Evolutionary conservation across 2,888 invertebrate species (phyloP).

Genomic region (Ochlodes sylvanus): DNA sequence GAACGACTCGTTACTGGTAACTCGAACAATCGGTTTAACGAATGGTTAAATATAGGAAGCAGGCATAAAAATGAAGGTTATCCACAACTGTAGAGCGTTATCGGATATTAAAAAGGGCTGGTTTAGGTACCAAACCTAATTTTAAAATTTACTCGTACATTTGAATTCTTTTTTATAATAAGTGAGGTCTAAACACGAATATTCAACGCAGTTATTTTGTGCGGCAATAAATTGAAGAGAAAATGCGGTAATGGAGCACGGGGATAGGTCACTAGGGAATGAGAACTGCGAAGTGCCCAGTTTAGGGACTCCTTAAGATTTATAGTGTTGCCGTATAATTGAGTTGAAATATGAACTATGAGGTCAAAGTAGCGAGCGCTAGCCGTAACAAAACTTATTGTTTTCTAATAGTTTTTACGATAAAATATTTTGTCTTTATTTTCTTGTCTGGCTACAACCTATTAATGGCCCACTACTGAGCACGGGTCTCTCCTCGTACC

Average conservation of each 20-base stretch:
- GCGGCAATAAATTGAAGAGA: slow-evolving; percentile 12
- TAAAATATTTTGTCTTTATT: too few species aligned
- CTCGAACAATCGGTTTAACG: too few species aligned
- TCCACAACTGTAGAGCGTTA: too few species aligned
- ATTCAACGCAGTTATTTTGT: slow-evolving; percentile 10
- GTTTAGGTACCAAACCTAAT: too few species aligned
- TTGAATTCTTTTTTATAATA: background rate
- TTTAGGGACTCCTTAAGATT: slow-evolving; percentile 11
- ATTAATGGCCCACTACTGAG: too few species aligned
- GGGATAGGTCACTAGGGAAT: slow-evolving; percentile 9
- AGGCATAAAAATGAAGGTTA: too few species aligned
- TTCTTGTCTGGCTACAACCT: background rate
- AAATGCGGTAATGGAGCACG: slow-evolving; percentile 14
- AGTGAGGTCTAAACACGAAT: slow-evolving; percentile 2
- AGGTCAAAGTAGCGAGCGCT: background rate
- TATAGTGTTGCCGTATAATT: slow-evolving; percentile 6
- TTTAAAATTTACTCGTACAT: background rate
- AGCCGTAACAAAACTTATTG: background rate
- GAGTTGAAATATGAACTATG: background rate
- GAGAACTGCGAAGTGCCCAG: slow-evolving; percentile 17
- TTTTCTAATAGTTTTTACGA: background rate
- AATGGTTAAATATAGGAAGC: too few species aligned
- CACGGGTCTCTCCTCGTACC: too few species aligned
- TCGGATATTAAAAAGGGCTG: too few species aligned
- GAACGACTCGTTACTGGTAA: too few species aligned